Conservation (phyloP, 2,113 vertebrate species). For the Pardalotus punctatus region DNA sequence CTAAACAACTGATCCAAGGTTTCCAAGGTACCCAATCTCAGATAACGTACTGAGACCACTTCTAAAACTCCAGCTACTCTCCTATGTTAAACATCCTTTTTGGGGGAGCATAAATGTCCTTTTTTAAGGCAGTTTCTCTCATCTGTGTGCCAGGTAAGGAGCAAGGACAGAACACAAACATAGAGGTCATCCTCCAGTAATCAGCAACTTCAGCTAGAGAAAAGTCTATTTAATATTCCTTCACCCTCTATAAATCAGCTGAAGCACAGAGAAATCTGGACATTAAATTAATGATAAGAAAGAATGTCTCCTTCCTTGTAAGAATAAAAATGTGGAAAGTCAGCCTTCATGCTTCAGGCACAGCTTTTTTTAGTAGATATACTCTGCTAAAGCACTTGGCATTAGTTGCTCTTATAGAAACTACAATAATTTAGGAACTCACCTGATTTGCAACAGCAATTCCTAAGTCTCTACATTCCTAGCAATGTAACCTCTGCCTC, state of each 20-base stretch:
- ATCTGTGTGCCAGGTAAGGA: neutral
- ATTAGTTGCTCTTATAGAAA: neutral
- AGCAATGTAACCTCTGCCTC: neutral
- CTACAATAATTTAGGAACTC: neutral
- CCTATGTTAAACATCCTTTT: neutral
- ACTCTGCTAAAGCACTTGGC: neutral
- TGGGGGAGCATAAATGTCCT: neutral
- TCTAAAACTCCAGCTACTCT: neutral
- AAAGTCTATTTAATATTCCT: neutral
- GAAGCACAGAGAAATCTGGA: neutral
- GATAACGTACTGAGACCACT: neutral
- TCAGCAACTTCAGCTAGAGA: neutral
- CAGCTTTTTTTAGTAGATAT: neutral
- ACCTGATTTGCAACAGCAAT: neutral
- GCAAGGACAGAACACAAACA: neutral
- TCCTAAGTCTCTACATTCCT: neutral
- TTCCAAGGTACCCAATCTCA: neutral
- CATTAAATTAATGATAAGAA: constrained; percentile 5
- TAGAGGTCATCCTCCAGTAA: neutral
- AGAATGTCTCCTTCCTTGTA: neutral
- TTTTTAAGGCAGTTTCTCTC: neutral
- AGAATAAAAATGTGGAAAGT: neutral
- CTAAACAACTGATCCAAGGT: neutral
- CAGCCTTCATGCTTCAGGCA: neutral
- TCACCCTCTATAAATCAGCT: neutral